phyloP scores from a whole-genome alignment of 2,888 invertebrate genomes.

The Xestoiulus laeticollis region DNA sequence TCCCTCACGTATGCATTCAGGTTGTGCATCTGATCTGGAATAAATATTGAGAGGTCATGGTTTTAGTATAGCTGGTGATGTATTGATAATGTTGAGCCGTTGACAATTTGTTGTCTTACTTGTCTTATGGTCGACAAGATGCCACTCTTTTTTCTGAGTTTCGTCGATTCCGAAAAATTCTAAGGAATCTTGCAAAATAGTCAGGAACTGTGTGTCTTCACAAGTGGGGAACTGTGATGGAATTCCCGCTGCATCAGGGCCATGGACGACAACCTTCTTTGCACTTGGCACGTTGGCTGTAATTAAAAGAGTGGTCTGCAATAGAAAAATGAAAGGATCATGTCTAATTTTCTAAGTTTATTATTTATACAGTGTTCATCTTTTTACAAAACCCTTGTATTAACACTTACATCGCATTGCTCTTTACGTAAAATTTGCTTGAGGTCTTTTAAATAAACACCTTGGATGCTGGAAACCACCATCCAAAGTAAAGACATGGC shows the following conservation, averaged over 20 bases:
- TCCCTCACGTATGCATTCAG: constrained; percentile 95
- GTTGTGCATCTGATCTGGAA: constrained; percentile 92
- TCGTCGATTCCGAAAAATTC: constrained; percentile 98
- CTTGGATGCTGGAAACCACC: constrained; percentile 98
- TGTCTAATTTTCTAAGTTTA: background rate
- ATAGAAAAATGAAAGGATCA: background rate
- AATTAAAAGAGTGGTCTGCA: constrained; percentile 83
- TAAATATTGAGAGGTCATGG: background rate
- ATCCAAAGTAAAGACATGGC: constrained; percentile 97
- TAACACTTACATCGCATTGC: constrained; percentile 84
- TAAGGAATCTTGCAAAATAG: constrained; percentile 92
- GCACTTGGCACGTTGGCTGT: constrained; percentile 99
- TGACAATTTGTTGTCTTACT: constrained; percentile 75
- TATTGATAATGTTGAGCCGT: background rate
- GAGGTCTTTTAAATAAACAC: constrained; percentile 99
- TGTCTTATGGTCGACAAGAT: constrained; percentile 97
- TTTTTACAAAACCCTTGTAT: background rate
- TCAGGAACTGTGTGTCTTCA: constrained; percentile 95
- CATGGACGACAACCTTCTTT: constrained; percentile 98
- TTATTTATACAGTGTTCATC: background rate
- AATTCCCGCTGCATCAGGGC: constrained; percentile 92
- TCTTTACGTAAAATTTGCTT: constrained; percentile 98
- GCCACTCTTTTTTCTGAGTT: constrained; percentile 85
- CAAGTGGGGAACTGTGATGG: constrained; percentile 99
- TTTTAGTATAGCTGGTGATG: background rate